A percentile compares a stretch with the other conserved stretches of the same genome.
Conservation (phyloP, 2,888 invertebrate species). For the Ashinkailepas kermadecensis region DNA sequence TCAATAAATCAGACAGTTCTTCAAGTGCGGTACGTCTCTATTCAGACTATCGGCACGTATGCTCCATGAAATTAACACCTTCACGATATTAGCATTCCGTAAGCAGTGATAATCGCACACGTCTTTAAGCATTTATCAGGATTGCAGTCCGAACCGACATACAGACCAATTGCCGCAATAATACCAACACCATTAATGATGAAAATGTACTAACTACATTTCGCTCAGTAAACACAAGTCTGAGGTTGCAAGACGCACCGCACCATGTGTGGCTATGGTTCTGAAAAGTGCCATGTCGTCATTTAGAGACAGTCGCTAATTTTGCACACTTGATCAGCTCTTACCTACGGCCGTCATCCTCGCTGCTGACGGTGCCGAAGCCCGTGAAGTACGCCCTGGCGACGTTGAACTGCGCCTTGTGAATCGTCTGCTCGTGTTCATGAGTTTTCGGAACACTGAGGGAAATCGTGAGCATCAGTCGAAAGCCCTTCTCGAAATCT, state of each 20-base stretch:
- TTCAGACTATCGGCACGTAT: too few species aligned
- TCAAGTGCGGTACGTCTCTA: too few species aligned
- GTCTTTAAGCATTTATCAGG: background rate
- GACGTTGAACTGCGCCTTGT: constrained; percentile 5
- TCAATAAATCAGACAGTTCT: too few species aligned
- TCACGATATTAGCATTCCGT: too few species aligned
- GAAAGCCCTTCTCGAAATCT: background rate
- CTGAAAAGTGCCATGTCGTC: too few species aligned
- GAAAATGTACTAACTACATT: background rate
- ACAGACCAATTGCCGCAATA: background rate
- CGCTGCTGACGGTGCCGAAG: background rate
- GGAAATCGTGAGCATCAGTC: background rate
- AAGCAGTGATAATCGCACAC: too few species aligned
- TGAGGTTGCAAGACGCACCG: background rate
- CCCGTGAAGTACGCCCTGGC: constrained; percentile 8
- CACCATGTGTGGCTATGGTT: background rate
- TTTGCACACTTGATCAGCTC: background rate
- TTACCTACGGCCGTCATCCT: background rate
- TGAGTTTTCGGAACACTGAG: background rate
- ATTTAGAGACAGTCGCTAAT: too few species aligned
- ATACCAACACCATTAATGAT: background rate
- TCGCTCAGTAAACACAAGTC: background rate
- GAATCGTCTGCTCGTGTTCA: background rate
- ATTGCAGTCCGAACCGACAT: too few species aligned
- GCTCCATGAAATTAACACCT: too few species aligned